phyloP scores from a whole-genome alignment of 2,113 vertebrate genomes.

The Istiophorus platypterus region DNA sequence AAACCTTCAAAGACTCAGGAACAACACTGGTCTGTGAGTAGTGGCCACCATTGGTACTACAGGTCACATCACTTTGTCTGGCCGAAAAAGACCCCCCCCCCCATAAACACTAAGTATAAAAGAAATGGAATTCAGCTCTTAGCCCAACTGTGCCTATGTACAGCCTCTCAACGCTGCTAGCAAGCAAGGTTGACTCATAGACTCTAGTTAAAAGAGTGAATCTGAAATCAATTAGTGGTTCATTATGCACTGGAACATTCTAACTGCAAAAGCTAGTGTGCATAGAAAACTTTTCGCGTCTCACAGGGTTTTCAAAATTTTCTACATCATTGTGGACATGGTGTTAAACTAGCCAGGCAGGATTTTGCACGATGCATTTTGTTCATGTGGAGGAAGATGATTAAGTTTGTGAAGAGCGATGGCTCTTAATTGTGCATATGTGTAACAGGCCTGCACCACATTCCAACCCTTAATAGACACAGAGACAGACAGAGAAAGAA shows the following conservation, averaged over 20 bases:
- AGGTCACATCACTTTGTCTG: too few relatives aligned
- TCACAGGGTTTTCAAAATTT: background rate
- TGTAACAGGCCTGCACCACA: background rate
- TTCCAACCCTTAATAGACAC: background rate
- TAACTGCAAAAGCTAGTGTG: background rate
- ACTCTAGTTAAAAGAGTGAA: background rate
- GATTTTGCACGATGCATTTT: conserved; percentile 5
- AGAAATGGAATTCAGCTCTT: too few relatives aligned
- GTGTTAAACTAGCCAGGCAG: background rate
- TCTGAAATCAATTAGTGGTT: background rate
- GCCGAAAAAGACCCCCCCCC: too few relatives aligned
- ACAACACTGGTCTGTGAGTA: too few relatives aligned
- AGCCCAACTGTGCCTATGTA: background rate
- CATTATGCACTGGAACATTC: background rate
- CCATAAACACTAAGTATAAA: too few relatives aligned
- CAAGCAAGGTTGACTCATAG: too few relatives aligned
- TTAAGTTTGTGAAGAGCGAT: conserved; percentile 32
- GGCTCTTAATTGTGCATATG: background rate
- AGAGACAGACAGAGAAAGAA: background rate
- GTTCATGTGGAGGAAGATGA: conserved; percentile 9
- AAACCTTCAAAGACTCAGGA: too few relatives aligned
- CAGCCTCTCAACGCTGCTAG: background rate
- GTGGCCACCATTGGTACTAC: too few relatives aligned
- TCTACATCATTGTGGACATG: background rate
- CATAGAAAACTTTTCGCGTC: background rate